Percentiles rank a stretch among this genome's conserved stretches.
Conservation (phyloP, 1,140 invertebrate species). For the Ladona fulva region DNA sequence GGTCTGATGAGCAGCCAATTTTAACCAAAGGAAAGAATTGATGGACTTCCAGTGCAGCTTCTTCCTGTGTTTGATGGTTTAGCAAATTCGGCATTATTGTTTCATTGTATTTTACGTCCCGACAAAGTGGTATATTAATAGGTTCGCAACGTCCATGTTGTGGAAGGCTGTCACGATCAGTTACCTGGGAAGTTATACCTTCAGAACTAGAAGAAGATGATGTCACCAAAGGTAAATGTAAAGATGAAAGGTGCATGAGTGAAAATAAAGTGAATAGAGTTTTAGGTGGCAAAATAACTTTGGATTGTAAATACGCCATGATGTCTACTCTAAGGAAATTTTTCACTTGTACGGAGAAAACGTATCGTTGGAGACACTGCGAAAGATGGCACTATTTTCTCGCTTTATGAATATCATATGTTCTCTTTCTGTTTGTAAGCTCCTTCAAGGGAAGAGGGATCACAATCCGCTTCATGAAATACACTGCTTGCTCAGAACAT, state of each 20-base stretch:
- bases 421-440: no score
- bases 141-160: conserved; percentile 81
- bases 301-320: background rate
- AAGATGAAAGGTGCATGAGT: background rate
- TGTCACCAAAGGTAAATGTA: background rate
- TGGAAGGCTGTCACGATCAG: conserved; percentile 45
- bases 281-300: background rate
- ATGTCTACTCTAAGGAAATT: background rate
- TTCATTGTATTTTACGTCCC: conserved; percentile 86
- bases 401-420: no score
- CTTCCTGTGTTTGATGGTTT: conserved; percentile 88
- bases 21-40: conserved; percentile 94
- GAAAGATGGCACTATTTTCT: no score
- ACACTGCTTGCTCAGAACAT: no score
- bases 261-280: background rate
- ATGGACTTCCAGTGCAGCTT: conserved; percentile 87
- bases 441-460: no score
- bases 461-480: no score
- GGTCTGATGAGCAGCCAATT: conserved; percentile 85
- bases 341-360: background rate
- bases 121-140: conserved; percentile 86
- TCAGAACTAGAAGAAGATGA: background rate
- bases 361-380: no score
- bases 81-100: conserved; percentile 95
- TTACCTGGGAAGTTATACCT: conserved; percentile 19